Percentiles rank a stretch among this genome's conserved stretches.
These are phyloP conservation scores for Hesperia comma DNA, from an alignment of 2,888 invertebrate genomes.

Conservation along the genomic window DNA sequence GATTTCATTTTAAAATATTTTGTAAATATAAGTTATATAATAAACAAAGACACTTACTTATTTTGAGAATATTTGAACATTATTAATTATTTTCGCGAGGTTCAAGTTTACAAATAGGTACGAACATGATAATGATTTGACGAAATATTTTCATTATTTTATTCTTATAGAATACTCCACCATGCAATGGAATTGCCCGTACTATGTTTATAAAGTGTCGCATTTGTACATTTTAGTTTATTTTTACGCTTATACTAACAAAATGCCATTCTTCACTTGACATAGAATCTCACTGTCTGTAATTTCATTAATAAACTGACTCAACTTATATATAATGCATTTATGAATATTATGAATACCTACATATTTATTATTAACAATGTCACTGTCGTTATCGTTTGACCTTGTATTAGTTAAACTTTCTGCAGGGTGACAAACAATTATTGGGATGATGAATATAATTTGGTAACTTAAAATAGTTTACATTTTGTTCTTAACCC, in stretches of 20 bases:
- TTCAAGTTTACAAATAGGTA: neutral
- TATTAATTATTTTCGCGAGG: slow-evolving; percentile 42
- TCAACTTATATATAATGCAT: no score
- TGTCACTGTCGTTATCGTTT: neutral
- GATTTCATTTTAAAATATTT: no score
- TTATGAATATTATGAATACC: no score
- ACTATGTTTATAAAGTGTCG: no score
- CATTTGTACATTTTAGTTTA: slow-evolving; percentile 35
- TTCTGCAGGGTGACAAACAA: neutral
- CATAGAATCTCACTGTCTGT: slow-evolving; percentile 59
- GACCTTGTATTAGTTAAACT: no score
- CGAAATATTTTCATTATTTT: neutral
- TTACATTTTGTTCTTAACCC: neutral
- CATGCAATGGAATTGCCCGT: no score
- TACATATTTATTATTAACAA: neutral
- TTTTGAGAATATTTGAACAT: slow-evolving; percentile 43
- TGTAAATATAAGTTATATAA: no score
- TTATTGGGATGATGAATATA: slow-evolving; percentile 2
- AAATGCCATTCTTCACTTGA: slow-evolving; percentile 65
- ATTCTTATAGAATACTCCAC: neutral
- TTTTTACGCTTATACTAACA: slow-evolving; percentile 52
- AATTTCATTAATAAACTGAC: slow-evolving; percentile 37
- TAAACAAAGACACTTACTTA: slow-evolving; percentile 3
- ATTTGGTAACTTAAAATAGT: slow-evolving; percentile 6
- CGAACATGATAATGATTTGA: no score